A percentile compares a stretch with the other conserved stretches of the same genome.
Evolutionary conservation across 2,888 invertebrate species (phyloP).

Genomic region (Gastrophysa polygoni): DNA sequence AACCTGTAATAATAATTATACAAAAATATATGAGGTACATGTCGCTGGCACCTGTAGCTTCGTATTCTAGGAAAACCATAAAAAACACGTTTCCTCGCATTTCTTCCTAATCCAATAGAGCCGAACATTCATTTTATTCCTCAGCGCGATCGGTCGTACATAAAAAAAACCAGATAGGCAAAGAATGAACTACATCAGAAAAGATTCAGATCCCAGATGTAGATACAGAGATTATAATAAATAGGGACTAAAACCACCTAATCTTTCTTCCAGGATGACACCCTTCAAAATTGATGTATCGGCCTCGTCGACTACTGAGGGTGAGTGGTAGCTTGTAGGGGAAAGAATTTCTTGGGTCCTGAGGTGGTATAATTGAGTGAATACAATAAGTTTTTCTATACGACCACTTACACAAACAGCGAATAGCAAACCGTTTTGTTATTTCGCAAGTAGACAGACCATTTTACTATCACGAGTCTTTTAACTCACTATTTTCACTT

Average conservation of each 20-base stretch:
- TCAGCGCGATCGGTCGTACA: background rate
- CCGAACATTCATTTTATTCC: background rate
- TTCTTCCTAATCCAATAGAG: too few species aligned
- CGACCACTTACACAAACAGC: too few species aligned
- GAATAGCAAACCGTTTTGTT: too few species aligned
- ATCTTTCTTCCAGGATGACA: background rate
- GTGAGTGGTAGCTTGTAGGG: background rate
- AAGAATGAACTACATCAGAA: background rate
- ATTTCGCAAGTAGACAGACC: too few species aligned
- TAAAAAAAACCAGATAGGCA: background rate
- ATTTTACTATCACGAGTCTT: too few species aligned
- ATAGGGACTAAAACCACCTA: background rate
- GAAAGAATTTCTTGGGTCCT: too few species aligned
- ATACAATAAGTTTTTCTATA: too few species aligned
- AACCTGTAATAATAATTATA: too few species aligned
- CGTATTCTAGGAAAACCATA: background rate
- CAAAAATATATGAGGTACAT: too few species aligned
- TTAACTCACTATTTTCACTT: too few species aligned
- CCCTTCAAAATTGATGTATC: background rate
- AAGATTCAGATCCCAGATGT: background rate
- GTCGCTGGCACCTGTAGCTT: background rate
- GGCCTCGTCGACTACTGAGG: background rate
- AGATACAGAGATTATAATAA: constrained; percentile 1
- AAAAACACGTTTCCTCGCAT: background rate
- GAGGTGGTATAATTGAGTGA: too few species aligned